Evolutionary conservation across 2,113 vertebrate species (phyloP).

Genomic region (Cnemophilus loriae): DNA sequence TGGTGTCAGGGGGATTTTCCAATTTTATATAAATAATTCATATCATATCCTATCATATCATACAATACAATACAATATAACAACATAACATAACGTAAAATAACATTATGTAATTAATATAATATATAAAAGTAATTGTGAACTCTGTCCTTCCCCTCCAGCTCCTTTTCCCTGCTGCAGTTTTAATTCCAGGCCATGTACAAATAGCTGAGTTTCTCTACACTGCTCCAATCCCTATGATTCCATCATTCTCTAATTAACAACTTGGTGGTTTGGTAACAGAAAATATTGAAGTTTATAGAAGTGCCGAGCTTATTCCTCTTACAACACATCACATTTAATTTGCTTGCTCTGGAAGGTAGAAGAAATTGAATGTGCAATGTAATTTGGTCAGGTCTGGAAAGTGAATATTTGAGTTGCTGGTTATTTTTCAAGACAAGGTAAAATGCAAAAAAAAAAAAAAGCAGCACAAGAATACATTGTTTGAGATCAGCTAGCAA

Average conservation of each 20-base stretch:
- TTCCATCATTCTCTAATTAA: constrained; percentile 22
- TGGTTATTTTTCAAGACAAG: not conserved
- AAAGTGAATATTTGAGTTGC: not conserved
- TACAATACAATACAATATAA: no score
- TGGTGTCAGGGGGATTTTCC: not conserved
- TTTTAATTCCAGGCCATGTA: not conserved
- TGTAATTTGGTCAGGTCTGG: constrained; percentile 10
- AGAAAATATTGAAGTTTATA: constrained; percentile 2
- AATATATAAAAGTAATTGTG: not conserved
- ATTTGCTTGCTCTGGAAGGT: not conserved
- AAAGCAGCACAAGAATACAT: not conserved
- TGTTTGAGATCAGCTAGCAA: not conserved
- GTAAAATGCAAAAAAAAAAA: not conserved
- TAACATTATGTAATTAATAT: no score
- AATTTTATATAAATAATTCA: no score
- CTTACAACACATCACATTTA: not conserved
- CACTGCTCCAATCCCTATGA: not conserved
- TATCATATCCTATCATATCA: no score
- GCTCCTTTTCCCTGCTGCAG: not conserved
- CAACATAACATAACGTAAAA: no score
- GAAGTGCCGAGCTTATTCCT: not conserved
- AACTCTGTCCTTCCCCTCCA: not conserved
- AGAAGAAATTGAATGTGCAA: constrained; percentile 30
- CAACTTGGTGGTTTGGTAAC: not conserved
- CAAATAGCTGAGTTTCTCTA: not conserved